Conservation (phyloP, 2,888 invertebrate genomes). For the Cepaea hortensis region DNA sequence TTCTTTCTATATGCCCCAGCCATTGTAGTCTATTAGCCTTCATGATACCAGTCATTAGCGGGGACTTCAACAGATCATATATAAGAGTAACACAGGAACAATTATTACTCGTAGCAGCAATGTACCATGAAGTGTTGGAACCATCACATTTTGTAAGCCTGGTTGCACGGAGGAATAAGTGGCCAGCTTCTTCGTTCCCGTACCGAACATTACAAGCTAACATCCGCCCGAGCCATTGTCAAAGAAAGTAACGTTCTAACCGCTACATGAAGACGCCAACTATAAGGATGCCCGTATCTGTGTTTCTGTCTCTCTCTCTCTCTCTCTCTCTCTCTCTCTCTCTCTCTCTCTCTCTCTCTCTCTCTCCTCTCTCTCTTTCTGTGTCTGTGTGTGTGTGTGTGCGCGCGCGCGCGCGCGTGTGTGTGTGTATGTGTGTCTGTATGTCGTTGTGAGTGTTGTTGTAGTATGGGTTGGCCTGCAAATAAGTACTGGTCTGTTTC, state of each 20-base stretch:
- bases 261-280: neutral
- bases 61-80: too few relatives aligned
- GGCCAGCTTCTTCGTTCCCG: too few relatives aligned
- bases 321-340: constrained; percentile 1
- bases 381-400: neutral
- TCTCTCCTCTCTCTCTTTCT: constrained; percentile 14
- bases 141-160: neutral
- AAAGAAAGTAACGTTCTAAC: too few relatives aligned
- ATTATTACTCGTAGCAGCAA: neutral
- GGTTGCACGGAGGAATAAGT: neutral
- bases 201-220: too few relatives aligned
- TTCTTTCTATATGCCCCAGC: too few relatives aligned
- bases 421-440: too few relatives aligned
- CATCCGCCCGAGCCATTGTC: too few relatives aligned
- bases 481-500: too few relatives aligned
- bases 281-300: neutral
- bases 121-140: neutral
- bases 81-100: neutral
- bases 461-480: too few relatives aligned
- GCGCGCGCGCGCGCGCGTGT: neutral
- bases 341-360: constrained; percentile 13
- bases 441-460: too few relatives aligned
- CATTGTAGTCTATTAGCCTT: too few relatives aligned
- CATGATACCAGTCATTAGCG: too few relatives aligned
- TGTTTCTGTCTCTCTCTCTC: neutral